Conservation (phyloP, 2,888 invertebrate genomes). For the Lumbricus terrestris region DNA sequence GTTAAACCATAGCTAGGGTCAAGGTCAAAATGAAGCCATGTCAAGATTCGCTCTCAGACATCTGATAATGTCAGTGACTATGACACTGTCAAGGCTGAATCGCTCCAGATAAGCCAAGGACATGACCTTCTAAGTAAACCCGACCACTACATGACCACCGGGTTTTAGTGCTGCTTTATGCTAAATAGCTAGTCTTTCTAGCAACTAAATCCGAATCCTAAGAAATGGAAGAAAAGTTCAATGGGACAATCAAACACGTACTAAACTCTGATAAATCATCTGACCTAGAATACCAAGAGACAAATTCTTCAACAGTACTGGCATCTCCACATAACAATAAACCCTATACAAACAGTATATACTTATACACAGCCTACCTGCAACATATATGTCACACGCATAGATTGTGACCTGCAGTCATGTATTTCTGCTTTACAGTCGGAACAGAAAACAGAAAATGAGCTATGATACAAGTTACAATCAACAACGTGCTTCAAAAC, state of each 20-base stretch:
- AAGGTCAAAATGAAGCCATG: not conserved
- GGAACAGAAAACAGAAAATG: not conserved
- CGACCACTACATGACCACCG: not conserved
- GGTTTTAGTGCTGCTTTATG: not conserved
- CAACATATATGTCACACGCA: not conserved
- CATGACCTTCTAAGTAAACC: not conserved
- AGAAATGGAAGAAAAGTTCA: conserved; percentile 3
- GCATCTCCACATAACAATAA: too few species aligned
- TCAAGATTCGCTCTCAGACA: not conserved
- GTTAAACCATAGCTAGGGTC: not conserved
- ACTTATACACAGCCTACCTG: too few species aligned
- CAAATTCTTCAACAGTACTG: too few species aligned
- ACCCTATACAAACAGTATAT: too few species aligned
- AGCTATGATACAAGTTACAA: not conserved
- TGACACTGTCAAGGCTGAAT: too few species aligned
- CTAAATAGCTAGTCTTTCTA: not conserved
- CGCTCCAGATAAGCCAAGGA: not conserved
- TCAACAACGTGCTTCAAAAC: not conserved
- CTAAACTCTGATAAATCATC: not conserved
- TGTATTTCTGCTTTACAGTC: not conserved
- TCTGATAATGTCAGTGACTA: not conserved
- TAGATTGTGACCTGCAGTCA: not conserved
- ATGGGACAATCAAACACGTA: not conserved
- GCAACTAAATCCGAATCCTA: not conserved
- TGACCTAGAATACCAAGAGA: too few species aligned